Conservation (phyloP, 2,888 invertebrate genomes). For the Scotopteryx bipunctaria region DNA sequence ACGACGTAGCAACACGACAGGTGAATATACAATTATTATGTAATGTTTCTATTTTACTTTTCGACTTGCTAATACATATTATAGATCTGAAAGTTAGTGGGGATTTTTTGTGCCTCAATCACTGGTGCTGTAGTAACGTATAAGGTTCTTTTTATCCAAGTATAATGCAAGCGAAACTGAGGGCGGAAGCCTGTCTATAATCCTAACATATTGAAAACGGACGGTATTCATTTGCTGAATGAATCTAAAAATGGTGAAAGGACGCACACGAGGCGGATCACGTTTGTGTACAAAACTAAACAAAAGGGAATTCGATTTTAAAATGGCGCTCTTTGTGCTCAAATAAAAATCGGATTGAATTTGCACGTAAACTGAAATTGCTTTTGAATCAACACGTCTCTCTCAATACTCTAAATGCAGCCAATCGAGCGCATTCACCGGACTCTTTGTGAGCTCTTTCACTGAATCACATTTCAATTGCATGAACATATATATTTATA, state of each 20-base stretch:
- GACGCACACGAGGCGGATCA: neutral
- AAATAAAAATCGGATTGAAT: neutral
- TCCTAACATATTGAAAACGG: too few species aligned
- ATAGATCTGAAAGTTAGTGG: too few species aligned
- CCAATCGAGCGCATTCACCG: conserved; percentile 7
- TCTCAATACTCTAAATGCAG: conserved; percentile 7
- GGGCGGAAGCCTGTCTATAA: too few species aligned
- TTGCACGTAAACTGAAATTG: neutral
- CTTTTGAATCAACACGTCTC: conserved; percentile 3
- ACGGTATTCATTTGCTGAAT: too few species aligned
- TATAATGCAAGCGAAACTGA: too few species aligned
- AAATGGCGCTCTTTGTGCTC: neutral
- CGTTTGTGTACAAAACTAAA: neutral
- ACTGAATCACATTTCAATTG: neutral
- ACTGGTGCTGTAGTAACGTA: too few species aligned
- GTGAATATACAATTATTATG: too few species aligned
- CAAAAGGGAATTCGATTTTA: neutral
- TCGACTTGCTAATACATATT: too few species aligned
- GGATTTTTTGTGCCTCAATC: too few species aligned
- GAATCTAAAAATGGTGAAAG: too few species aligned
- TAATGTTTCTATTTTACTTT: too few species aligned
- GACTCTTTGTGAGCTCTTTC: conserved; percentile 3
- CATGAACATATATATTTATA: neutral
- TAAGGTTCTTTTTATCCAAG: too few species aligned
- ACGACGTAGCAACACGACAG: neutral